These are phyloP conservation scores for Hassar affinis DNA, from an alignment of 2,113 vertebrate species.

Conservation along the genomic window DNA sequence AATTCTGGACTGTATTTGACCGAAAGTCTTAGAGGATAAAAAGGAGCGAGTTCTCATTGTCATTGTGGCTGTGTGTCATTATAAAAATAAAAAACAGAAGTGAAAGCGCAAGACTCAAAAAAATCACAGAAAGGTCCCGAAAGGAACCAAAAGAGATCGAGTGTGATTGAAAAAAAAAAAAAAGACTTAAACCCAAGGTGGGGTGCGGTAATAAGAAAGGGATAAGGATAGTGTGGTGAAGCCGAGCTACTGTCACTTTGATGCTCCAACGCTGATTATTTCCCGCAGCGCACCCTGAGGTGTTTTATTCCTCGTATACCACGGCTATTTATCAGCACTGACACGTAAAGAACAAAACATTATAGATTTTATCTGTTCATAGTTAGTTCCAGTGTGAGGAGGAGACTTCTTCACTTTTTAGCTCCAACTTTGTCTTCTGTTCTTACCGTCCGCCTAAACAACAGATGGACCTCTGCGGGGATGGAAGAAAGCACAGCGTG, in stretches of 20 bases:
- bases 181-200: too few relatives aligned
- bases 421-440: not conserved
- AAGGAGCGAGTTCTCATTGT: not conserved
- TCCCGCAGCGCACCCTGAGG: too few relatives aligned
- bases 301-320: not conserved
- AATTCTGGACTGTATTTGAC: not conserved
- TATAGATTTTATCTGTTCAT: too few relatives aligned
- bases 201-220: too few relatives aligned
- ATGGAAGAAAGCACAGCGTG: constrained; percentile 41
- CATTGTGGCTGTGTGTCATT: not conserved
- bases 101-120: not conserved
- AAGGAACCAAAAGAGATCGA: too few relatives aligned
- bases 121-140: not conserved
- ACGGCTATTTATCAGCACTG: not conserved
- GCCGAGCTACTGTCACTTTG: not conserved
- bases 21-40: not conserved
- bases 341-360: too few relatives aligned
- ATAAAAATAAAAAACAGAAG: not conserved
- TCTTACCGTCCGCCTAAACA: constrained; percentile 26
- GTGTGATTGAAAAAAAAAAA: too few relatives aligned
- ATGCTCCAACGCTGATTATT: not conserved
- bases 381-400: not conserved
- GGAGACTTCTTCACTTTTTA: not conserved
- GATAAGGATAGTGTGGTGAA: not conserved
- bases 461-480: constrained; percentile 53